Base-by-base conservation (phyloP, 2,797 vertebrate species). In the Choloepus didactylus region DNA sequence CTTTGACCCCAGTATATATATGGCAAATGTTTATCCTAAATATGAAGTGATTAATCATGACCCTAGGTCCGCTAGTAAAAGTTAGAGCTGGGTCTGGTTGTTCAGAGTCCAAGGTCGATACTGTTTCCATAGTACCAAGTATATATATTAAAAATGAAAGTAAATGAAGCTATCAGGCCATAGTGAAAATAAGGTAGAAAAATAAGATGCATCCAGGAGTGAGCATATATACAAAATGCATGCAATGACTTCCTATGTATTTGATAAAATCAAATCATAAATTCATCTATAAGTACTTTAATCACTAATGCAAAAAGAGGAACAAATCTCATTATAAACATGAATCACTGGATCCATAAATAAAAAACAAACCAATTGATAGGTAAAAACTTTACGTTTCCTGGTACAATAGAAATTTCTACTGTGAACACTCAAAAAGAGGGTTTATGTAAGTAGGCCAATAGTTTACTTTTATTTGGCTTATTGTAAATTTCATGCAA, bases 171-270 rank as follows among this genome's bases (percentile, higher is more conserved):
- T 27, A 0, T 86, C 9, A 41, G 38, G 21, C 25, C 31, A 64
- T 76, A 59, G 54, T 46, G 46, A 91, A 93, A 87, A 64, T 59
- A 38, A 86, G 51, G 7, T 35, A 67, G 38, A 88, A 84, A 79
- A 79, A 18, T 66, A 44, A 76, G 21, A 12, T 51, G 21, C 9
- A 18, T 10, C 3, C 46, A 84, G 27, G 44, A 95, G 77, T 77
- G 31, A 46, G 27, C 54, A 62, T 46, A 46, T 16, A 29, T 11
- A 35, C 6, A 73, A 64, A 44, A 62, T 54, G 19, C 70, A 60
- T 54, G 4, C n/a, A 41, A 0, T 67, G n/a, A 25, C 35, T 54
- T 84, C 72, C 67, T 56, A 44, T 7, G 49, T 64, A 15, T 8
- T 60, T 35, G 46, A 73, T 89, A 51, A 62, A 77, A 44, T 84